These are phyloP conservation scores for Synanthedon myopaeformis DNA, from an alignment of 2,888 invertebrate species.

Conservation along the genomic window DNA sequence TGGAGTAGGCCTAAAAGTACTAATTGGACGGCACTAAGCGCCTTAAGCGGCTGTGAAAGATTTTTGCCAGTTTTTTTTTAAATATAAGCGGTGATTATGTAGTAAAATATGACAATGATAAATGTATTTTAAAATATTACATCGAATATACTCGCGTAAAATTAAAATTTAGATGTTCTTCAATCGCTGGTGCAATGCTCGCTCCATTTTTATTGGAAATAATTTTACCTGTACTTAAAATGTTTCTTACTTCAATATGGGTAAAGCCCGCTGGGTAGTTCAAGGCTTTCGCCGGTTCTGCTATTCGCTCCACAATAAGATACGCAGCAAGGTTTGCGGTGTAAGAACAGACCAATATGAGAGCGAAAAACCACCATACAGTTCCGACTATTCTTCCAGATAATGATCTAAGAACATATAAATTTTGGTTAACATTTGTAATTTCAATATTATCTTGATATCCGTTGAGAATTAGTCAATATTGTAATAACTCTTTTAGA, in stretches of 20 bases:
- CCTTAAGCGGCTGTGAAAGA: too few species aligned
- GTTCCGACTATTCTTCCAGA: slow-evolving; percentile 96
- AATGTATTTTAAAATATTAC: neutral
- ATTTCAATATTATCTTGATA: too few species aligned
- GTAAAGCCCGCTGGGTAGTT: slow-evolving; percentile 92
- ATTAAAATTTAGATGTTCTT: neutral
- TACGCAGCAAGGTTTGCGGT: slow-evolving; percentile 99
- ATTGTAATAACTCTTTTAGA: too few species aligned
- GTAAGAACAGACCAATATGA: slow-evolving; percentile 97
- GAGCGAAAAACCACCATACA: slow-evolving; percentile 99
- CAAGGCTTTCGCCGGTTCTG: slow-evolving; percentile 80
- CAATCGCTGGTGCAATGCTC: slow-evolving; percentile 32
- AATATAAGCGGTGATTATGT: too few species aligned
- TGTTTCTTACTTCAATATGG: slow-evolving; percentile 85
- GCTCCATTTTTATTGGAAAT: slow-evolving; percentile 11
- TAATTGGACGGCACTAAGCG: too few species aligned
- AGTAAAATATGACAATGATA: too few species aligned
- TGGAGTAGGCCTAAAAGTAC: too few species aligned
- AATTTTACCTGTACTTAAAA: slow-evolving; percentile 46
- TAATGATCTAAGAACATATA: slow-evolving; percentile 70
- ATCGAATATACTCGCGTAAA: slow-evolving; percentile 6
- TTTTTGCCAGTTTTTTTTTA: too few species aligned
- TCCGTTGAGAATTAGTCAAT: too few species aligned
- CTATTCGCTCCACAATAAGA: slow-evolving; percentile 95
- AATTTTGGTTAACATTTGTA: neutral